These are phyloP conservation scores for Chloroclysta siterata DNA, from an alignment of 2,888 invertebrate species.

Conservation along the genomic window DNA sequence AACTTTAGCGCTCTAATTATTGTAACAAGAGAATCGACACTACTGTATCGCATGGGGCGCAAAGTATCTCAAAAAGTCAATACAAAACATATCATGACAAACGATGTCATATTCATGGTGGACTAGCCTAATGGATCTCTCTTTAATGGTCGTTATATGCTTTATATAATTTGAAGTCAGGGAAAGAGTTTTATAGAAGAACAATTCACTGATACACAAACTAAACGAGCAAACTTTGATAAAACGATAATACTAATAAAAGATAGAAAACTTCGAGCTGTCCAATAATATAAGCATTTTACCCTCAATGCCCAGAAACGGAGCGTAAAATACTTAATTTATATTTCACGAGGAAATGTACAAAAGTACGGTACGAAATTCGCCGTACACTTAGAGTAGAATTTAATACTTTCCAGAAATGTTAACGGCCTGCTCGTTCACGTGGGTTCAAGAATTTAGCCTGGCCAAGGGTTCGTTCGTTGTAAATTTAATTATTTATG, in stretches of 20 bases:
- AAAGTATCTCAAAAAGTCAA: no score
- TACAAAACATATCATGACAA: no score
- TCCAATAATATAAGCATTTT: slow-evolving; percentile 1
- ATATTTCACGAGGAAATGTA: neutral
- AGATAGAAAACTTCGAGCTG: neutral
- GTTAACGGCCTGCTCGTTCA: neutral
- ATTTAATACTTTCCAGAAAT: slow-evolving; percentile 11
- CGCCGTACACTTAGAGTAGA: neutral
- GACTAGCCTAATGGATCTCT: no score
- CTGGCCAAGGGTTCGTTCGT: neutral
- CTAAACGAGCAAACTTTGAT: neutral
- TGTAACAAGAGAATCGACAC: no score
- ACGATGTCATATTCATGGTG: no score
- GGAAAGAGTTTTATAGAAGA: no score
- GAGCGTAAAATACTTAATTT: slow-evolving; percentile 2
- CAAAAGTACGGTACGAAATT: neutral
- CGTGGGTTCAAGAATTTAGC: neutral
- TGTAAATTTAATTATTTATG: neutral
- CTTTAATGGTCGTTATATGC: no score
- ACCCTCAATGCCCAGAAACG: neutral
- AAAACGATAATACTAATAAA: no score
- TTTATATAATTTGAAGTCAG: no score
- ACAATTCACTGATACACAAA: neutral
- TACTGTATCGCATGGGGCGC: no score
- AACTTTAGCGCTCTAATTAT: no score